These are phyloP conservation scores for Deilephila elpenor DNA, from an alignment of 2,888 invertebrate genomes.

Conservation along the genomic window DNA sequence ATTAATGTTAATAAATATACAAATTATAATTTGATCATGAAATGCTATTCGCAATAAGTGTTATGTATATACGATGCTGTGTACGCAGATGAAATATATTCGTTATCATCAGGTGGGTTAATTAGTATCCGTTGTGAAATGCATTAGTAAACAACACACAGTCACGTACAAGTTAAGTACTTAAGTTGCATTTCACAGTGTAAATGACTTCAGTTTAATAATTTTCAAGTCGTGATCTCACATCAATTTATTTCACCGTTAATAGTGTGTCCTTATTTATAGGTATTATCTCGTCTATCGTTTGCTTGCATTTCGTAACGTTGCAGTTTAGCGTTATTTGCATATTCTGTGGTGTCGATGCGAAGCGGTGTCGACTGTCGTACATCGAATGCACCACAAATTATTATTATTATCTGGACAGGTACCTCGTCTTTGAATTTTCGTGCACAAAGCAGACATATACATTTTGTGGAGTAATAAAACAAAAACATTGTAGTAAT, in stretches of 20 bases:
- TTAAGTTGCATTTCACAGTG: slow-evolving; percentile 62
- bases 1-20: background rate
- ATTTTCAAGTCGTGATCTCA: slow-evolving; percentile 78
- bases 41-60: background rate
- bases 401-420: slow-evolving; percentile 49
- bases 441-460: slow-evolving; percentile 7
- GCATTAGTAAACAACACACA: slow-evolving; percentile 24
- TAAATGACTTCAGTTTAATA: slow-evolving; percentile 67
- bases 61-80: background rate
- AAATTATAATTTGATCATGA: background rate
- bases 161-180: slow-evolving; percentile 36
- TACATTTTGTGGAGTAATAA: slow-evolving; percentile 18
- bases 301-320: slow-evolving; percentile 71
- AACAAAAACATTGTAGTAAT: slow-evolving; percentile 20
- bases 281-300: slow-evolving; percentile 77
- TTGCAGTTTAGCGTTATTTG: slow-evolving; percentile 75
- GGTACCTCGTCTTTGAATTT: slow-evolving; percentile 14
- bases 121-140: slow-evolving; percentile 23
- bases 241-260: slow-evolving; percentile 78
- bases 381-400: slow-evolving; percentile 51
- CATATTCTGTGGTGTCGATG: slow-evolving; percentile 73
- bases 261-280: slow-evolving; percentile 80
- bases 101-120: background rate
- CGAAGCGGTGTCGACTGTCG: slow-evolving; percentile 46
- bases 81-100: background rate